Conservation (phyloP, 2,113 vertebrate species). For the Scartelaos histophorus region DNA sequence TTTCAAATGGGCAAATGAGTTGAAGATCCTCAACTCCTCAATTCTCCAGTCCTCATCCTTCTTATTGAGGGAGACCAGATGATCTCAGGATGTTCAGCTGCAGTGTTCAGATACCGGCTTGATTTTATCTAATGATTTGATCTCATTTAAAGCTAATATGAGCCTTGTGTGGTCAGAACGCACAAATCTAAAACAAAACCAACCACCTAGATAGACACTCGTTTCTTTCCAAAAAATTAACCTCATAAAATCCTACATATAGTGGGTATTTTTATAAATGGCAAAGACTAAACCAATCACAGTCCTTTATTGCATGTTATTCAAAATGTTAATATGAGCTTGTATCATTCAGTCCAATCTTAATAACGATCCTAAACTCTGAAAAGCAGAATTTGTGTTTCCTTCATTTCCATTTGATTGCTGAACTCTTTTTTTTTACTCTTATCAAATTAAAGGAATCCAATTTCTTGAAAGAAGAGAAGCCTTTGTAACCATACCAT, state of each 20-base stretch:
- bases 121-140: slow-evolving; percentile 73
- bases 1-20: slow-evolving; percentile 45
- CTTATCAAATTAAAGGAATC: slow-evolving; percentile 42
- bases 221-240: not conserved
- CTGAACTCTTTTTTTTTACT: not conserved
- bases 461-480: too few relatives aligned
- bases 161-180: slow-evolving; percentile 55
- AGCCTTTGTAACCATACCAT: too few relatives aligned
- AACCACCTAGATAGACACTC: not conserved
- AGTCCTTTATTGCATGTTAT: not conserved
- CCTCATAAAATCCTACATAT: not conserved
- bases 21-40: too few relatives aligned
- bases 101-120: slow-evolving; percentile 57
- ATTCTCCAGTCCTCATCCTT: slow-evolving; percentile 58
- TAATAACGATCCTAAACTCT: not conserved
- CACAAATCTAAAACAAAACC: slow-evolving; percentile 16
- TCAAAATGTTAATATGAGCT: not conserved
- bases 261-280: not conserved
- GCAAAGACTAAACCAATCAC: not conserved
- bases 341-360: not conserved
- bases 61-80: slow-evolving; percentile 49
- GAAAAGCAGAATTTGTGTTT: not conserved
- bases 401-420: not conserved
- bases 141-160: slow-evolving; percentile 70
- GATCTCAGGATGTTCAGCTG: slow-evolving; percentile 66